Percentiles rank a stretch among this genome's conserved stretches.
These are phyloP conservation scores for Ceratosolen fusciceps DNA, from an alignment of 1,140 invertebrate species.

Conservation along the genomic window DNA sequence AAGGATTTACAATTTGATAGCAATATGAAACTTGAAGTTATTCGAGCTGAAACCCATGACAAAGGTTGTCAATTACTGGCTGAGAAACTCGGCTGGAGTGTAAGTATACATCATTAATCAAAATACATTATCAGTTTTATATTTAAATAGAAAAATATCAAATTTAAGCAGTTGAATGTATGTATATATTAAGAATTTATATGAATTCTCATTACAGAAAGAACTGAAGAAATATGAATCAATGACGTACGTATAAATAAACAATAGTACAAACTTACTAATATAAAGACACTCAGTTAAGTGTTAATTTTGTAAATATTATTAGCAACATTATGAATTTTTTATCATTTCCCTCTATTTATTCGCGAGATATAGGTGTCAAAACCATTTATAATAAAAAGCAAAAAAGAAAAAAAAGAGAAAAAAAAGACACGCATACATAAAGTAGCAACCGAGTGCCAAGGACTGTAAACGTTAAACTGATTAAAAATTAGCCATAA, in stretches of 20 bases:
- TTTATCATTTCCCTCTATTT: slow-evolving; percentile 20
- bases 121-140: not conserved
- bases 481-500: slow-evolving; percentile 10
- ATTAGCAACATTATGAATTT: not conserved
- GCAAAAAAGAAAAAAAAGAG: not conserved
- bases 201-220: not conserved
- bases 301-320: slow-evolving; percentile 30
- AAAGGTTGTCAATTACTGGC: slow-evolving; percentile 17
- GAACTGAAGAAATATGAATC: slow-evolving; percentile 19
- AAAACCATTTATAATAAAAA: not conserved
- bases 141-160: not conserved
- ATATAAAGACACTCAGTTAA: not conserved
- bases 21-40: slow-evolving; percentile 27
- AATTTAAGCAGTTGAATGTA: no score
- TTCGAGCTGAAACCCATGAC: slow-evolving; percentile 21
- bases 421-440: not conserved
- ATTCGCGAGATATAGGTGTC: slow-evolving; percentile 4
- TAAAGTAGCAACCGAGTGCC: slow-evolving; percentile 14
- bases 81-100: slow-evolving; percentile 26
- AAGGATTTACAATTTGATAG: slow-evolving; percentile 13
- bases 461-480: slow-evolving; percentile 1
- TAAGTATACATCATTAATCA: not conserved
- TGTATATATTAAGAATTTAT: not conserved
- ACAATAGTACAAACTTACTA: slow-evolving; percentile 34
- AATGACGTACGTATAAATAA: slow-evolving; percentile 20